Conservation (phyloP, 2,888 invertebrate genomes). For the Limnephilus lunatus region DNA sequence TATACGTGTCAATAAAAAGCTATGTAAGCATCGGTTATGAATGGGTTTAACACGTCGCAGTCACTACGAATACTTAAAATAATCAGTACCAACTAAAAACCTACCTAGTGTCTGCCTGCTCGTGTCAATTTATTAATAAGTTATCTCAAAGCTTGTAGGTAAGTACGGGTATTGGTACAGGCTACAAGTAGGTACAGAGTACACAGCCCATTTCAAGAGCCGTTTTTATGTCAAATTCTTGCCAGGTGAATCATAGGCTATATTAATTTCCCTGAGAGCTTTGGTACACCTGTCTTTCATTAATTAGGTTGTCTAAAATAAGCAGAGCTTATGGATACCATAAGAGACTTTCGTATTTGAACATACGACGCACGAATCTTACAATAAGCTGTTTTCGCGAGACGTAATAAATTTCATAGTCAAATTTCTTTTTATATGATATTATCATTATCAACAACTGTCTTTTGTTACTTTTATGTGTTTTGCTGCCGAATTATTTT, state of each 20-base stretch:
- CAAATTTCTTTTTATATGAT: background rate
- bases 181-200: background rate
- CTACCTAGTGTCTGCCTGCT: background rate
- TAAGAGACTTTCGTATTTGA: background rate
- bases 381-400: background rate
- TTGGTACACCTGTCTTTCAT: background rate
- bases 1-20: background rate
- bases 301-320: background rate
- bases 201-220: background rate
- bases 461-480: background rate
- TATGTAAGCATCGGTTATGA: background rate
- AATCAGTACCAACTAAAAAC: background rate
- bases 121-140: background rate
- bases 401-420: background rate
- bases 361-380: background rate
- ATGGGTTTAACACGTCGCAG: background rate
- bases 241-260: constrained; percentile 23
- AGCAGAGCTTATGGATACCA: background rate
- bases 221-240: constrained; percentile 22
- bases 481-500: background rate
- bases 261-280: background rate
- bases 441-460: background rate
- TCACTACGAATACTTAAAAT: background rate
- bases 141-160: background rate
- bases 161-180: background rate